Conservation (phyloP, 1,140 invertebrate species). For the Aphidius gifuensis region DNA sequence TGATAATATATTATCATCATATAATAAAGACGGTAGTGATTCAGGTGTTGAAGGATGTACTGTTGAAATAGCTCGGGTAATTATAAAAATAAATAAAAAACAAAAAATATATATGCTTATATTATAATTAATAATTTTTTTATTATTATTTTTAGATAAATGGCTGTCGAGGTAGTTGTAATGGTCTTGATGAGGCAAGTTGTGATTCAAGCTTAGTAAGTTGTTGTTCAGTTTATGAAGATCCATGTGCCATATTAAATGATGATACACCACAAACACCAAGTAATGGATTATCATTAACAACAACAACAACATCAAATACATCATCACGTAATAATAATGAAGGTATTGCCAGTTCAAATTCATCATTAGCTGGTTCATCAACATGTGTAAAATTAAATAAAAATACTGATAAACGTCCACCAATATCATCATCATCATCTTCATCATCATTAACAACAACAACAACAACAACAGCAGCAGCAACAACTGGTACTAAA, state of each 20-base stretch:
- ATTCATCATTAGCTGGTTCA: constrained; percentile 62
- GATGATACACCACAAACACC: constrained; percentile 52
- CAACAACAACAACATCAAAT: neutral
- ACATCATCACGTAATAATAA: constrained; percentile 36
- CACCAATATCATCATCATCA: too few species aligned
- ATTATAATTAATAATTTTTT: constrained; percentile 3
- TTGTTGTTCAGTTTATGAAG: constrained; percentile 69
- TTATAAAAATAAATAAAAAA: neutral
- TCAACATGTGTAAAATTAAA: constrained; percentile 31
- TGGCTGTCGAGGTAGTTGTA: constrained; percentile 61
- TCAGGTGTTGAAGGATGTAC: constrained; percentile 72
- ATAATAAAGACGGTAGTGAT: constrained; percentile 68
- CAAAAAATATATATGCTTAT: constrained; percentile 24
- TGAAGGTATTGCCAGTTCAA: constrained; percentile 65
- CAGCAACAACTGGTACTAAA: neutral
- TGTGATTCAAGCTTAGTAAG: constrained; percentile 74
- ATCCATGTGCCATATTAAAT: constrained; percentile 57
- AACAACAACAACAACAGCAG: too few species aligned
- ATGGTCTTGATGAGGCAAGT: constrained; percentile 58
- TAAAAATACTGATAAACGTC: too few species aligned
- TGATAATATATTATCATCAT: constrained; percentile 36
- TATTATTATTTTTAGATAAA: constrained; percentile 46
- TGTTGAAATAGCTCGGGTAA: constrained; percentile 47
- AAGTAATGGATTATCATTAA: constrained; percentile 7
- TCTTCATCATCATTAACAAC: too few species aligned